Conservation (phyloP, 2,888 invertebrate genomes). For the Acheta domesticus region DNA sequence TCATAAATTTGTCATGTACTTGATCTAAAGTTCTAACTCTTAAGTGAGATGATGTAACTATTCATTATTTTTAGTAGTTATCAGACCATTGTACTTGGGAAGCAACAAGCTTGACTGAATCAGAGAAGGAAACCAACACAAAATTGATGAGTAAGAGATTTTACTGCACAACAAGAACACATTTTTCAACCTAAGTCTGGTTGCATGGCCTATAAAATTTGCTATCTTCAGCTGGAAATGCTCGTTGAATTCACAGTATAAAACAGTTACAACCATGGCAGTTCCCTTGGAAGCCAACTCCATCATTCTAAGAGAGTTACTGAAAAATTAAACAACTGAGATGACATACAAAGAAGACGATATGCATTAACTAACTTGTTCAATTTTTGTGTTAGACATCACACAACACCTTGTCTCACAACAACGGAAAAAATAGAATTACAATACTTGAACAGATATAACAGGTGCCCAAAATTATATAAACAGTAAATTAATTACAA, state of each 20-base stretch:
- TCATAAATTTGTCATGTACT: not conserved
- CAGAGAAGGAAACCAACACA: not conserved
- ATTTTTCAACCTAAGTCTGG: not conserved
- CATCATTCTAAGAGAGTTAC: too few relatives aligned
- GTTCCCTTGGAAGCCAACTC: not conserved
- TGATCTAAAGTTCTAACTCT: not conserved
- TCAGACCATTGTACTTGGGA: not conserved
- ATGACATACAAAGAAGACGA: too few relatives aligned
- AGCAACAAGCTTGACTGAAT: slow-evolving; percentile 18
- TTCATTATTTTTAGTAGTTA: slow-evolving; percentile 18
- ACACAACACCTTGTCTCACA: too few relatives aligned
- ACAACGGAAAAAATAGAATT: too few relatives aligned
- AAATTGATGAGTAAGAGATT: not conserved
- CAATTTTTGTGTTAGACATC: too few relatives aligned
- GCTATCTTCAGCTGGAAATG: slow-evolving; percentile 6
- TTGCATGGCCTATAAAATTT: slow-evolving; percentile 10
- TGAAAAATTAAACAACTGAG: too few relatives aligned
- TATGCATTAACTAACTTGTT: too few relatives aligned
- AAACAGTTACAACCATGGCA: not conserved
- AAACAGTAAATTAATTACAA: too few relatives aligned
- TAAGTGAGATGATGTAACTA: not conserved
- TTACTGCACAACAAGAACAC: not conserved
- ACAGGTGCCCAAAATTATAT: too few relatives aligned
- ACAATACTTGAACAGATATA: too few relatives aligned
- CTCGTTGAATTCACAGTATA: not conserved